Conservation (phyloP, 2,113 vertebrate species). For the sheep (Ovis aries) region ARS-UI_Ramb_v3.0 NC_056055.1:103332001-103332500, state of each 20-base stretch:
- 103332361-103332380: not conserved
- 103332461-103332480: not conserved
- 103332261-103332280: not conserved
- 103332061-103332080: not conserved
- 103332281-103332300: not conserved
- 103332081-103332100: not conserved
- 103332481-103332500: not conserved
- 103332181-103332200: not conserved
- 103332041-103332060: not conserved
- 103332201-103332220: not conserved
- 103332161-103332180: not conserved
- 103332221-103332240: not conserved
- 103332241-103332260: not conserved
- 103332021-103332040: not conserved
- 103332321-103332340: not conserved
- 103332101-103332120: not conserved
- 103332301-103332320: not conserved
- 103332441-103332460: not conserved
- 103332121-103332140: not conserved
- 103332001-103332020: not conserved
- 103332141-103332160: not conserved
- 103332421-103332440: not conserved
- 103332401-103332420: not conserved
- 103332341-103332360: not conserved
- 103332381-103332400: not conserved